Base-by-base conservation (phyloP, 2,888 invertebrate species). In the Lasioglossum morio region DNA sequence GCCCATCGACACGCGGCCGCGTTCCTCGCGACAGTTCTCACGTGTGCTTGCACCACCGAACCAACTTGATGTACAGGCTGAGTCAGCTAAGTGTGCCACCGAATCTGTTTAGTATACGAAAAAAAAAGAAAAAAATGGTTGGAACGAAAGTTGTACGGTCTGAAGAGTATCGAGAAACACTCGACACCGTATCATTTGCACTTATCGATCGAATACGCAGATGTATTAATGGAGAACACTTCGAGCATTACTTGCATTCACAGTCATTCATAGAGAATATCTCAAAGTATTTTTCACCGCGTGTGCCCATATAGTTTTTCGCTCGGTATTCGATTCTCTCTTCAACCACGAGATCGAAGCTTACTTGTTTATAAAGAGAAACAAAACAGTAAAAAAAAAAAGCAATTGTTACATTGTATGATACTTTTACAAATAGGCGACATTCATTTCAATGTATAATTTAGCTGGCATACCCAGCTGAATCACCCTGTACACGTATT, bases 1-100 rank as follows among this genome's bases (percentile, higher is more conserved):
- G 69, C n/a, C 69, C 34, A 69, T 69, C 69, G 69, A 37, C 69
- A 69, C 69, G 69, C 69, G 69, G 34, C 69, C 69, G 23, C 69
- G 69, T 34, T 37, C 34, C 30, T 66, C 66, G 34, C 66, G 30
- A 66, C 66, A 19, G 30, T 34, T 53, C 63, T 37, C 69, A 69
- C 69, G 69, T 34, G 34, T 69, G 37, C 66, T 63, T 63, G 14
- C 16, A 16, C 63, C 30, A 7, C 30, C 27, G 27, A 60, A 27
- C 27, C 27, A 63, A 14, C 16, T 16, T 63, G 63, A 63, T 63
- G 16, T 30, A 53, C 53, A 53, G 53, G 10, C 10, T n/a, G 53
- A 53, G 10, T n/a, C 53, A 53, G 23, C 53, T 23, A n/a, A 53
- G 53, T 53, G 53, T 53, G 53, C 53, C 53, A 53, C 3, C 23